phyloP scores from a whole-genome alignment of 1,140 invertebrate genomes.

The Ceratosolen fusciceps region DNA sequence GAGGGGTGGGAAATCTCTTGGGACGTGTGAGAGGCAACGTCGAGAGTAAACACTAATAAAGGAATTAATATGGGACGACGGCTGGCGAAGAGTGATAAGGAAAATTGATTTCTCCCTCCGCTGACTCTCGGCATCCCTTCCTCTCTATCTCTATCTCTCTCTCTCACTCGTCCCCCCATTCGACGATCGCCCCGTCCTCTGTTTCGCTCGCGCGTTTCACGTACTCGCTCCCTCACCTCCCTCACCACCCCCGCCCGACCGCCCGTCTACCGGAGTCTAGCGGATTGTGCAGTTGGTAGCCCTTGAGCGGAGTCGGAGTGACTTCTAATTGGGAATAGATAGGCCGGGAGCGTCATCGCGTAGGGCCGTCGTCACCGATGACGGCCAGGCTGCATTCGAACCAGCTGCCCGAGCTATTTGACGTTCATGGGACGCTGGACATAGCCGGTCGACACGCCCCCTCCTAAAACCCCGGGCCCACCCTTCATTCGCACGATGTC shows the following conservation, averaged over 20 bases:
- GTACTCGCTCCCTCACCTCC: not conserved
- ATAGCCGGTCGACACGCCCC: slow-evolving; percentile 50
- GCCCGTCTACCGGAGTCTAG: not conserved
- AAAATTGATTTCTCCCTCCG: slow-evolving; percentile 66
- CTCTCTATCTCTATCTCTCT: not conserved
- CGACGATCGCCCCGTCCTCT: not conserved
- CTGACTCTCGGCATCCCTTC: slow-evolving; percentile 10
- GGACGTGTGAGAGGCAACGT: slow-evolving; percentile 38
- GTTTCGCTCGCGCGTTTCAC: not conserved
- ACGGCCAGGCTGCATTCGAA: not conserved
- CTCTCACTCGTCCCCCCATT: not conserved
- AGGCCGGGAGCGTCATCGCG: too few species aligned
- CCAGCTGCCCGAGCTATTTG: slow-evolving; percentile 51
- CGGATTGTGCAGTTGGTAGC: too few species aligned
- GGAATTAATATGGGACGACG: slow-evolving; percentile 62
- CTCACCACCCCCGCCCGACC: not conserved
- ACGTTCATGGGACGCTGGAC: slow-evolving; percentile 65
- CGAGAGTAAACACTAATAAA: slow-evolving; percentile 61
- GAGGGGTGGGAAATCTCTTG: not conserved
- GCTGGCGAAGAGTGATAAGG: slow-evolving; percentile 65
- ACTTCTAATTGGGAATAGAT: too few species aligned
- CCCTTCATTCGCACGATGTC: slow-evolving; percentile 50
- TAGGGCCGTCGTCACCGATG: too few species aligned
- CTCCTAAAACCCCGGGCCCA: slow-evolving; percentile 45
- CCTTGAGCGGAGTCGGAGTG: too few species aligned